These are phyloP conservation scores for Smithornis capensis DNA, from an alignment of 2,113 vertebrate genomes.

Conservation along the genomic window DNA sequence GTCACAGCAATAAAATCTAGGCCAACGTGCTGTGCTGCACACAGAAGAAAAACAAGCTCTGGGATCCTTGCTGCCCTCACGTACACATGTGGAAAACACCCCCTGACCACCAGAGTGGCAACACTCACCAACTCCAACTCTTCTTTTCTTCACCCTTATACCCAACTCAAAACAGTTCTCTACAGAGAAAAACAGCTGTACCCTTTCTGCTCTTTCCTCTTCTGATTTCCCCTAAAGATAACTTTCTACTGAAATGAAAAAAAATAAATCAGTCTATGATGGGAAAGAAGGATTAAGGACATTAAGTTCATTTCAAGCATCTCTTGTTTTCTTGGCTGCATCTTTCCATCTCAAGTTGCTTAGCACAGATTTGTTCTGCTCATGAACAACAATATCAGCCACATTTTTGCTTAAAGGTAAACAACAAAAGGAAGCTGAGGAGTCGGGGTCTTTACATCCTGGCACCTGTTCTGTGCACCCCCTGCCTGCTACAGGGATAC, in stretches of 20 bases:
- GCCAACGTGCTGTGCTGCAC: constrained; percentile 55
- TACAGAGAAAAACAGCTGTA: not conserved
- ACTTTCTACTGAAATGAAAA: not conserved
- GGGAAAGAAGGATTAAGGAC: not conserved
- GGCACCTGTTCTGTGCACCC: not conserved
- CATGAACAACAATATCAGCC: not conserved
- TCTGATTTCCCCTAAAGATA: not conserved
- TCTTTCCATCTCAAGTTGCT: not conserved
- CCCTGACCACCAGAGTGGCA: not conserved
- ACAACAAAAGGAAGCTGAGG: not conserved
- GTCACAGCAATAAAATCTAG: constrained; percentile 69
- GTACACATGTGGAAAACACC: not conserved
- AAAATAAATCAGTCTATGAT: rapidly evolving
- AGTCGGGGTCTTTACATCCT: not conserved
- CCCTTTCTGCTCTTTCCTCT: not conserved
- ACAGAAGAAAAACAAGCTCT: constrained; percentile 3
- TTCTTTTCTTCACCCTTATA: not conserved
- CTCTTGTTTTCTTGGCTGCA: not conserved
- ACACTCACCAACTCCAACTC: not conserved
- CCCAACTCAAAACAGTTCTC: not conserved
- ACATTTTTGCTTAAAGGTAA: not conserved
- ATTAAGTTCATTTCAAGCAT: not conserved
- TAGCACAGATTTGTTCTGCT: not conserved
- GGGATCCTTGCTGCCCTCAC: constrained; percentile 24
- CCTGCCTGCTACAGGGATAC: not conserved